A percentile compares a stretch with the other conserved stretches of the same genome.
Evolutionary conservation across 2,888 invertebrate genomes (phyloP).

Genomic region (Papilio gigon): DNA sequence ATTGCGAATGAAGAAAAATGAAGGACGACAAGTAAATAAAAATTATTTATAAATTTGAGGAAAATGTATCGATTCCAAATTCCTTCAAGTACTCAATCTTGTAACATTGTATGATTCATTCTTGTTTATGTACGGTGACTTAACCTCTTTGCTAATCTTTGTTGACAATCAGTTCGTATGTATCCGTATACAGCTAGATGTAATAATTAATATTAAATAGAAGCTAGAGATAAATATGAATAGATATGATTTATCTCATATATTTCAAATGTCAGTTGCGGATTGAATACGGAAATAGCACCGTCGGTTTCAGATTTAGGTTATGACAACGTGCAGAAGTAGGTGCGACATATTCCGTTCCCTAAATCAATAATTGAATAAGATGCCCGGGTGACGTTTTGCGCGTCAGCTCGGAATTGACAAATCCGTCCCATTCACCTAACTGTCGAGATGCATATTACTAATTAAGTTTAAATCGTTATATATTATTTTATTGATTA

Average conservation of each 20-base stretch:
- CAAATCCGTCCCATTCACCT: constrained; percentile 64
- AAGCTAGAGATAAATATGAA: neutral
- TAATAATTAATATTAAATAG: neutral
- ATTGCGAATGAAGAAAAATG: no score
- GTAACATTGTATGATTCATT: no score
- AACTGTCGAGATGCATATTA: constrained; percentile 49
- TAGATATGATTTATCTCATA: neutral
- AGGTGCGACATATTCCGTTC: constrained; percentile 40
- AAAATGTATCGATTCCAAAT: no score
- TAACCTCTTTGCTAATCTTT: no score
- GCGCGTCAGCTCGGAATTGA: constrained; percentile 62
- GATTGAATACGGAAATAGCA: constrained; percentile 36
- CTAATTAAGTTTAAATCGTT: constrained; percentile 8
- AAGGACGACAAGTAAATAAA: no score
- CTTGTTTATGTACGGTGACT: no score
- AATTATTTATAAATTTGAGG: no score
- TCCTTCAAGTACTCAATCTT: no score
- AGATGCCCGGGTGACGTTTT: constrained; percentile 58
- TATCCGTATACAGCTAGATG: no score
- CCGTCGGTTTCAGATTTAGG: constrained; percentile 30
- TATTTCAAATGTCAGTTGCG: constrained; percentile 12
- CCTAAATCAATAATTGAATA: constrained; percentile 60
- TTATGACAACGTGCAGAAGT: constrained; percentile 38
- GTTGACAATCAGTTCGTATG: no score
- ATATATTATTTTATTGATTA: neutral